These are phyloP conservation scores for Caerostris darwini DNA, from an alignment of 1,140 invertebrate species.

Conservation along the genomic window DNA sequence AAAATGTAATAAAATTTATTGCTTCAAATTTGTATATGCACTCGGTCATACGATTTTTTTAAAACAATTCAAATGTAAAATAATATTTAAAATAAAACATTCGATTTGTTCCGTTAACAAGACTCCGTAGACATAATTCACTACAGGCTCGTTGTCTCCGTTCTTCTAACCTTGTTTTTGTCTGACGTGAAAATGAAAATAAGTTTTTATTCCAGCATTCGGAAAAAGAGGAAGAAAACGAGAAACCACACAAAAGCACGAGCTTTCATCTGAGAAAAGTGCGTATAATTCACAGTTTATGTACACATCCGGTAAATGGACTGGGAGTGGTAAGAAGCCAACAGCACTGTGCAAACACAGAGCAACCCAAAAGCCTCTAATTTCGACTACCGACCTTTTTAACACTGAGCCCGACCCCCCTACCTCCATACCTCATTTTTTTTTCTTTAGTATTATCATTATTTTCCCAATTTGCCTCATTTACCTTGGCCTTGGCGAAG, in stretches of 20 bases:
- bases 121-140: no score
- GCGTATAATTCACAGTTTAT: constrained; percentile 70
- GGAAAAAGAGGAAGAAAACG: background rate
- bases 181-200: background rate
- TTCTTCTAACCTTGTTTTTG: no score
- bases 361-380: constrained; percentile 75
- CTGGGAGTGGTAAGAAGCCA: constrained; percentile 72
- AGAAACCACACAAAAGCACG: constrained; percentile 1
- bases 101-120: no score
- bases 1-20: no score
- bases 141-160: no score
- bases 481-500: constrained; percentile 75
- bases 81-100: no score
- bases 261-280: background rate
- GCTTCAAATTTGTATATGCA: no score
- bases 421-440: background rate
- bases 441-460: constrained; percentile 52
- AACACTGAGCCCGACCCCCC: background rate
- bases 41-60: no score
- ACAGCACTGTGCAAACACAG: constrained; percentile 70
- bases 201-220: background rate
- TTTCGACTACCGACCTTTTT: constrained; percentile 75
- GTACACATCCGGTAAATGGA: constrained; percentile 75
- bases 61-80: no score
- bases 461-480: constrained; percentile 76